Conservation (phyloP, 2,113 vertebrate genomes). For the Microtus pennsylvanicus region DNA sequence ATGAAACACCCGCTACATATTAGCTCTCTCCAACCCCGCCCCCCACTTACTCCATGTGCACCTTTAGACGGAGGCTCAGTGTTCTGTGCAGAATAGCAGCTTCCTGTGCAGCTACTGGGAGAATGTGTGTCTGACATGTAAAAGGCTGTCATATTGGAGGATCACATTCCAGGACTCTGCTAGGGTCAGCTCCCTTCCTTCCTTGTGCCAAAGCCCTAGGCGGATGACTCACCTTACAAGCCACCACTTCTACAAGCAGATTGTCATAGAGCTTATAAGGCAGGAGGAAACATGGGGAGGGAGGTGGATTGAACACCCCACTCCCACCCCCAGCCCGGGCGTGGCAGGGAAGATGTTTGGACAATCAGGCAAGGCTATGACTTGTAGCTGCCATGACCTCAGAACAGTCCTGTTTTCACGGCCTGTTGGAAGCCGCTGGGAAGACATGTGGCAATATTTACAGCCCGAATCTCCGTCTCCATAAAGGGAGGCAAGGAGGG, state of each 20-base stretch:
- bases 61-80: not conserved
- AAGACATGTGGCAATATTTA: slow-evolving; percentile 67
- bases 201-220: not conserved
- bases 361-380: not conserved
- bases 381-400: rapidly evolving
- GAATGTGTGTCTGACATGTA: not conserved
- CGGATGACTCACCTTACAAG: not conserved
- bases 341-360: not conserved
- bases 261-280: not conserved
- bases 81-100: not conserved
- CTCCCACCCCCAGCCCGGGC: not conserved
- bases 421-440: not conserved
- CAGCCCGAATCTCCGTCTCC: slow-evolving; percentile 25
- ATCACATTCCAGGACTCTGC: not conserved
- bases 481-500: slow-evolving; percentile 26
- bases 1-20: not conserved
- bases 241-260: rapidly evolving
- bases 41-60: not conserved
- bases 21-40: not conserved
- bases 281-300: too few relatives aligned
- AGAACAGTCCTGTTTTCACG: not conserved
- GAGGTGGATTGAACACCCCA: not conserved
- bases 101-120: not conserved
- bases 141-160: not conserved
- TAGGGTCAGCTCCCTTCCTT: not conserved